Conservation (phyloP, 1,140 invertebrate species). For the Medauroidea extradentata region DNA sequence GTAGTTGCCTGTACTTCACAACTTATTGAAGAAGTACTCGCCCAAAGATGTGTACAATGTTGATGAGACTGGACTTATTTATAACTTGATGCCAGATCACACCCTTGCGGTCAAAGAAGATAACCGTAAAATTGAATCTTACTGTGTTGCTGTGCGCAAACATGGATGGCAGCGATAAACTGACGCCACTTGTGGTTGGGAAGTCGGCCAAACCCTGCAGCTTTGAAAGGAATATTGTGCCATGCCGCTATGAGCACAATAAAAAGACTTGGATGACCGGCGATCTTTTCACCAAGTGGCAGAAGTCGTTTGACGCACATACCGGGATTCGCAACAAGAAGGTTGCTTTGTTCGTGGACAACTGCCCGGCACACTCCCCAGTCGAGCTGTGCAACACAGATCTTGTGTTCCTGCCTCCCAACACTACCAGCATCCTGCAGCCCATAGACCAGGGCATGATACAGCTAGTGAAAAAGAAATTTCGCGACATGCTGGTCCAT, state of each 20-base stretch:
- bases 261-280: slow-evolving; percentile 35
- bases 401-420: slow-evolving; percentile 14
- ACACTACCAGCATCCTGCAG: slow-evolving; percentile 36
- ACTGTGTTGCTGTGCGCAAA: slow-evolving; percentile 32
- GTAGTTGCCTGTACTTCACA: no score
- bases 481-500: no score
- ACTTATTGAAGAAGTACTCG: neutral
- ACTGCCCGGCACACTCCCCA: slow-evolving; percentile 24
- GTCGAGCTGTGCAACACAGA: no score
- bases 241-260: slow-evolving; percentile 11
- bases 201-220: slow-evolving; percentile 26
- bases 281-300: slow-evolving; percentile 6
- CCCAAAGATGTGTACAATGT: slow-evolving; percentile 30
- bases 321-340: slow-evolving; percentile 13
- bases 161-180: slow-evolving; percentile 33
- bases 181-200: slow-evolving; percentile 29
- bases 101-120: slow-evolving; percentile 24
- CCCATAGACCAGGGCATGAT: slow-evolving; percentile 39
- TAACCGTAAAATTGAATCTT: slow-evolving; percentile 21
- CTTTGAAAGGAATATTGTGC: slow-evolving; percentile 23
- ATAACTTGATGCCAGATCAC: slow-evolving; percentile 24
- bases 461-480: no score
- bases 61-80: slow-evolving; percentile 38
- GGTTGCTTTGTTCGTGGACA: slow-evolving; percentile 34
- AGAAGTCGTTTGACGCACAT: slow-evolving; percentile 1